A percentile compares a stretch with the other conserved stretches of the same genome.
Conservation (phyloP, 2,888 invertebrate species). For the Lasioglossum oenotherae region DNA sequence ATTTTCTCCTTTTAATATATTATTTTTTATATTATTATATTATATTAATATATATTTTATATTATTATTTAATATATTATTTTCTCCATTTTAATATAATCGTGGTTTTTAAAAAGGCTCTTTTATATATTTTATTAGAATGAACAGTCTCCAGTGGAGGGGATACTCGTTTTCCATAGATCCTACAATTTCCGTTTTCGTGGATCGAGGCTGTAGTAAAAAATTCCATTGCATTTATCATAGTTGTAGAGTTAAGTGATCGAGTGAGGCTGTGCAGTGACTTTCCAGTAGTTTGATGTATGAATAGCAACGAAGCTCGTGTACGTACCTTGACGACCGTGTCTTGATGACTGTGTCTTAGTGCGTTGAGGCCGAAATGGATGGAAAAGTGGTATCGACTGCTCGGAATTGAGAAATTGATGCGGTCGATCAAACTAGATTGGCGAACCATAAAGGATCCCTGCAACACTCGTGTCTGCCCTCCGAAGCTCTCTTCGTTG, state of each 20-base stretch:
- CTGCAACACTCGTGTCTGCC: slow-evolving; percentile 53
- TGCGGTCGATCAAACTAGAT: slow-evolving; percentile 44
- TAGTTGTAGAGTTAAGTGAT: not conserved
- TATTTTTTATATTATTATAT: too few species aligned
- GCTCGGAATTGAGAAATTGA: slow-evolving; percentile 9
- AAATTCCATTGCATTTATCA: not conserved
- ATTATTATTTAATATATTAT: too few species aligned
- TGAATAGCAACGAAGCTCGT: not conserved
- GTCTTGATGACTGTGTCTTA: not conserved
- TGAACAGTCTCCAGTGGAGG: too few species aligned
- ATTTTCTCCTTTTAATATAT: too few species aligned
- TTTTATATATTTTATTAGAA: too few species aligned
- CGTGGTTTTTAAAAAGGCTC: too few species aligned
- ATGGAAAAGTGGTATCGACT: slow-evolving; percentile 12
- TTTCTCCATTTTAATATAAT: too few species aligned
- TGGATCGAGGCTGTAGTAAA: too few species aligned
- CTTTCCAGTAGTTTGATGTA: not conserved
- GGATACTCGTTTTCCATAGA: too few species aligned
- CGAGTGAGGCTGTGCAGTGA: too few species aligned
- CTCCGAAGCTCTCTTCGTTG: slow-evolving; percentile 55
- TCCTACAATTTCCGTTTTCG: too few species aligned
- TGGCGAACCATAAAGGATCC: slow-evolving; percentile 41
- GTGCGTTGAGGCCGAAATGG: not conserved
- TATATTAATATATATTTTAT: too few species aligned
- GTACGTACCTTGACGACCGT: not conserved